Conservation (phyloP, 1,140 invertebrate genomes). For the Rhysida immarginata region DNA sequence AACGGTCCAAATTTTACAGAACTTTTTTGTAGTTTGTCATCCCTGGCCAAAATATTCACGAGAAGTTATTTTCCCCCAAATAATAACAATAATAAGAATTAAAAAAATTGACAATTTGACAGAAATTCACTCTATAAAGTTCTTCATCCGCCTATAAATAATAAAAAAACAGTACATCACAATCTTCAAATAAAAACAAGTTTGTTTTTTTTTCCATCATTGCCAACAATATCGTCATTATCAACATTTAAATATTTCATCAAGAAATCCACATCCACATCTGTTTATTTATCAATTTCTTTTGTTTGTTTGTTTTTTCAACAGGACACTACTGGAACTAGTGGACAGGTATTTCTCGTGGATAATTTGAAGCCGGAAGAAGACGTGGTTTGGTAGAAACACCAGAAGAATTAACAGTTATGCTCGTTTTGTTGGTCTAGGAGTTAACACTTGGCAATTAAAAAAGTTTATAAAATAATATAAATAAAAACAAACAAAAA, state of each 20-base stretch:
- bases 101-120: no score
- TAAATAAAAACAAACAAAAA: no score
- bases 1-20: conserved; percentile 6
- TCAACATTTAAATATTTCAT: not conserved
- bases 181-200: not conserved
- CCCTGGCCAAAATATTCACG: conserved; percentile 3
- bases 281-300: no score
- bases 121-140: conserved; percentile 7
- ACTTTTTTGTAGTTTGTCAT: not conserved
- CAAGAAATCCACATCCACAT: not conserved
- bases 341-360: not conserved
- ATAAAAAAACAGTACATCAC: conserved; percentile 3
- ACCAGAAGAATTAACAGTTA: not conserved
- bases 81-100: not conserved
- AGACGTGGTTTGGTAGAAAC: not conserved
- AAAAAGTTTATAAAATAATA: no score
- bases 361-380: not conserved
- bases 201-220: not conserved
- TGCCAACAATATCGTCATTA: no score
- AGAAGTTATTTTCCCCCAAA: not conserved
- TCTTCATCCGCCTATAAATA: not conserved
- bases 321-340: not conserved
- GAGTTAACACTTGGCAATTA: not conserved
- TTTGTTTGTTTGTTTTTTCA: not conserved
- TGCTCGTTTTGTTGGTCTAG: not conserved